Base-by-base conservation (phyloP, 2,113 vertebrate genomes). In the Semicossyphus pulcher region DNA sequence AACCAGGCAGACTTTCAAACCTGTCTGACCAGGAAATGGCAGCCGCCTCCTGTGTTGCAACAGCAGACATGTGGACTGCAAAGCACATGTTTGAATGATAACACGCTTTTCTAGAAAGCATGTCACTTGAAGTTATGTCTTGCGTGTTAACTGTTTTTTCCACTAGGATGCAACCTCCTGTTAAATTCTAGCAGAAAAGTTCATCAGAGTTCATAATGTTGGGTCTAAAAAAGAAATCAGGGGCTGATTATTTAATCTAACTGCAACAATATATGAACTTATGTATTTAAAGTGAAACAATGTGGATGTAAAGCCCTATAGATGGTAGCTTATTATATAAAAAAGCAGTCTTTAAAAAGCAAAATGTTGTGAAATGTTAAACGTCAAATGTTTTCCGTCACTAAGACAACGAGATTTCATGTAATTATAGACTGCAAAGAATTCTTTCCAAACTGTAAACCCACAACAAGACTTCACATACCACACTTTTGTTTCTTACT, bases 1-100 rank as follows among this genome's bases (percentile, higher is more conserved):
- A 26, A 15, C 18, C 4, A 4, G 5, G n/a, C 3, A 58, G 28
- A 58, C 3, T 36, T 74, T 23, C 14, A 75, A 72, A 84, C 78
- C 28, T 10, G 78, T 74, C 57, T 31, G 28, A 80, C 34, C 48
- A 57, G 67, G 44, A 72, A 76, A 56, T 54, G 14, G 20, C 28
- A 34, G 8, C 11, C n/a, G n/a, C n/a, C n/a, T n/a, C n/a, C 6
- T 12, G 21, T 48, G 36, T 57, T n/a, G 64, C 21, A n/a, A 49
- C 0, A 34, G 18, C 20, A 54, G 29, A 39, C 41, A 18, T 47
- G 47, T 44, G 59, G 9, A 14, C 29, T 49, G 36, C 36, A 53
- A 52, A 23, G 32, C 61, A 49, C 37, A 21, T 56, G 48, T 36
- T 14, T 39, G 16, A 39, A 31, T 20, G 11, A 26, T 34, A 6